Conservation (phyloP, 2,113 vertebrate species). For the Bufo bufo region DNA sequence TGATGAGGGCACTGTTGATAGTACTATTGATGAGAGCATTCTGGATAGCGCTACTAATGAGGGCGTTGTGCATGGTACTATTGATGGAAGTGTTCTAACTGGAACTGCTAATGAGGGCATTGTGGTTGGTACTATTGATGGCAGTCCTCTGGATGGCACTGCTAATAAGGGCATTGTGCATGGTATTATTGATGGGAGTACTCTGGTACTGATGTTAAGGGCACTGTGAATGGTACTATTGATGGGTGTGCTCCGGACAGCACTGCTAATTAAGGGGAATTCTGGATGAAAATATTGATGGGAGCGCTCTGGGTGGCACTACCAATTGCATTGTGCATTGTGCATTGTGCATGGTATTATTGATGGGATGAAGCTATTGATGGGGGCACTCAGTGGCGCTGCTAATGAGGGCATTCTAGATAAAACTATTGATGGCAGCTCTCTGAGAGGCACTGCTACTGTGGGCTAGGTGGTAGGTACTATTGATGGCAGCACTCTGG, state of each 20-base stretch:
- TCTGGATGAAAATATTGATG: too few relatives aligned
- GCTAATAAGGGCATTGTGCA: neutral
- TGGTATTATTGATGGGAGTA: neutral
- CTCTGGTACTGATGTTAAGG: too few relatives aligned
- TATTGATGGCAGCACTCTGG: neutral
- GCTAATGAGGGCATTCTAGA: neutral
- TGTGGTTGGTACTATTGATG: neutral
- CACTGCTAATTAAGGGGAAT: too few relatives aligned
- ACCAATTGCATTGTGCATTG: too few relatives aligned
- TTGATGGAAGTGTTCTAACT: neutral
- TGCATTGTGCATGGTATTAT: neutral
- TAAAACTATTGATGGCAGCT: too few relatives aligned
- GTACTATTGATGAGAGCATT: neutral
- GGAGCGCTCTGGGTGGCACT: neutral
- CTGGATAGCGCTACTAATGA: neutral
- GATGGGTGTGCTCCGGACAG: too few relatives aligned
- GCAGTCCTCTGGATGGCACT: neutral
- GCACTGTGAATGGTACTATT: too few relatives aligned
- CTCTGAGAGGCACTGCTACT: too few relatives aligned
- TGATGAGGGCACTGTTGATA: neutral
- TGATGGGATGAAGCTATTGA: neutral
- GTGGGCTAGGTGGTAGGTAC: too few relatives aligned
- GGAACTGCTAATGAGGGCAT: neutral
- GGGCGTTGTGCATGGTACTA: neutral
- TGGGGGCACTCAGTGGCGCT: neutral